phyloP scores from a whole-genome alignment of 2,797 vertebrate species.

The Podarcis lilfordi region DNA sequence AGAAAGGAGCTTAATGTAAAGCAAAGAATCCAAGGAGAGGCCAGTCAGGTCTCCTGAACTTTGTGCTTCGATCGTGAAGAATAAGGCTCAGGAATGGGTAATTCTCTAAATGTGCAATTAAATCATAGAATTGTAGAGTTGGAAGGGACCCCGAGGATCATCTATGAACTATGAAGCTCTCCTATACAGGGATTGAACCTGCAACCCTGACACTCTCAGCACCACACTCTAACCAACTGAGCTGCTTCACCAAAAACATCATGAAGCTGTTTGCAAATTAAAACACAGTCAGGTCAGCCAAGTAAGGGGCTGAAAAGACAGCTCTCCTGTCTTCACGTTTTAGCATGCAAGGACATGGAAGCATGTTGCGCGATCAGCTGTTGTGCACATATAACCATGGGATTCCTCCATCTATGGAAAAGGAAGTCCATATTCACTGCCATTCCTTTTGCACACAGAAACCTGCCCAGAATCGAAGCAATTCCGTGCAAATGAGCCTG shows the following conservation, averaged over 20 bases:
- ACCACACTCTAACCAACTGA: too few species aligned
- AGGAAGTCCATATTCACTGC: background rate
- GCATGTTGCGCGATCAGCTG: background rate
- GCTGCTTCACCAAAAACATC: conserved; percentile 43
- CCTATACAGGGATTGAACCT: too few species aligned
- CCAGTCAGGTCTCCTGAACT: background rate
- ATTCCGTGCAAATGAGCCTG: background rate
- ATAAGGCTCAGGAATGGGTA: background rate
- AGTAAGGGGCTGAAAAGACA: background rate
- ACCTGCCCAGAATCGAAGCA: background rate
- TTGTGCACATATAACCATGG: background rate
- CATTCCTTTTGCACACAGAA: background rate
- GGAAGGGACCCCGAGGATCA: too few species aligned
- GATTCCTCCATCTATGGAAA: background rate
- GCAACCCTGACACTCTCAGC: too few species aligned
- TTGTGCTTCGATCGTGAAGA: background rate
- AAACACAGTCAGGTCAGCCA: background rate
- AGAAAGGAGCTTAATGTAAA: background rate
- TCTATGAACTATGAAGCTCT: too few species aligned
- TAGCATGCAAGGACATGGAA: background rate
- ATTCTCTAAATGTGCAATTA: conserved; percentile 62
- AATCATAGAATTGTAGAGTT: background rate
- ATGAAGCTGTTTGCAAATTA: conserved; percentile 52
- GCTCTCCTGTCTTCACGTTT: background rate
- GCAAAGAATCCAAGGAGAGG: background rate